Evolutionary conservation across 2,113 vertebrate genomes (phyloP).

Genomic region (Chionodraco myersi): DNA sequence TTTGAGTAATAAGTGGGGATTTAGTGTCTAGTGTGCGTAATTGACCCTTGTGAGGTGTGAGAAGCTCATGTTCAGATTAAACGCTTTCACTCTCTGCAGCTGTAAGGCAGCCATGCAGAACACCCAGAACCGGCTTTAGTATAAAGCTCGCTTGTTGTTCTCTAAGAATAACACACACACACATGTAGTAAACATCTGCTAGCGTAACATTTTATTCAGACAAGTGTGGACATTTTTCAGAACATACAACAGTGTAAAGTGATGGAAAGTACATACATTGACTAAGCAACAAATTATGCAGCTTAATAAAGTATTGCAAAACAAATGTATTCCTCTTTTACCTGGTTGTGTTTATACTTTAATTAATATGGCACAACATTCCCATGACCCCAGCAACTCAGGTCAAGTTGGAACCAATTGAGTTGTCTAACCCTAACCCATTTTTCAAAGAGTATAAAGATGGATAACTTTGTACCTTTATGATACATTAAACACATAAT

Average conservation of each 20-base stretch:
- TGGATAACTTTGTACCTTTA: neutral
- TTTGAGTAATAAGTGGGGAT: slow-evolving; percentile 3
- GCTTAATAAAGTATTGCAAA: slow-evolving; percentile 21
- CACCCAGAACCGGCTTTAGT: slow-evolving; percentile 19
- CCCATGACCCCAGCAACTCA: neutral
- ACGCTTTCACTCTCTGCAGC: slow-evolving; percentile 47
- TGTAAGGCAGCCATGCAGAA: slow-evolving; percentile 53
- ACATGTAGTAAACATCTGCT: slow-evolving; percentile 21
- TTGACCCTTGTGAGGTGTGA: slow-evolving; percentile 30
- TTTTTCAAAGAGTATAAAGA: neutral
- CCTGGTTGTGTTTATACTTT: neutral
- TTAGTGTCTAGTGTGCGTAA: slow-evolving; percentile 3
- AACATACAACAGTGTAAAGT: slow-evolving; percentile 20
- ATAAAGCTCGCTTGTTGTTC: slow-evolving; percentile 19
- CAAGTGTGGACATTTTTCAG: slow-evolving; percentile 7
- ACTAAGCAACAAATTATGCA: neutral
- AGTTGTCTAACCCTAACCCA: neutral
- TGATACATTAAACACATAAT: neutral
- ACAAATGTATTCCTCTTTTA: slow-evolving; percentile 17
- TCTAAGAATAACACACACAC: slow-evolving; percentile 33
- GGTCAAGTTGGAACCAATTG: neutral
- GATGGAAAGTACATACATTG: slow-evolving; percentile 10
- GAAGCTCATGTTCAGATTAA: slow-evolving; percentile 22
- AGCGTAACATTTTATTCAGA: slow-evolving; percentile 50
- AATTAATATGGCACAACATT: neutral